Conservation (phyloP, 2,797 vertebrate species). For the Synaphobranchus kaupii region DNA sequence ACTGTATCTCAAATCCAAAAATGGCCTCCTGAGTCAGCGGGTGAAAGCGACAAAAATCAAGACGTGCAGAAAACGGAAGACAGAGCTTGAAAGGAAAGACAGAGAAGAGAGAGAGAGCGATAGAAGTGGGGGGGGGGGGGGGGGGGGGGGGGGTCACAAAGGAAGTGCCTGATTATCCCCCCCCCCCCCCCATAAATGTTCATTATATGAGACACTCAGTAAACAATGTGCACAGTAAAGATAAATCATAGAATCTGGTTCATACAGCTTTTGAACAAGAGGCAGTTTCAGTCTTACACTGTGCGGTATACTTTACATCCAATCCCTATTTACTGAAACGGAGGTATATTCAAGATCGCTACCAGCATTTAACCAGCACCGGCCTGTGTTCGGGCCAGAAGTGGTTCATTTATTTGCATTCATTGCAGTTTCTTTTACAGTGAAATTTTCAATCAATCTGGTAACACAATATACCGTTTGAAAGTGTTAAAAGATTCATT, state of each 20-base stretch:
- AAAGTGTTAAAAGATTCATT: too few relatives aligned
- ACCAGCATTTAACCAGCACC: background rate
- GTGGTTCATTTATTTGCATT: too few relatives aligned
- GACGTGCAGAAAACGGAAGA: background rate
- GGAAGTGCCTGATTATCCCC: background rate
- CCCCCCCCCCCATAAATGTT: background rate
- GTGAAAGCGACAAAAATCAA: background rate
- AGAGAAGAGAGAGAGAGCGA: background rate
- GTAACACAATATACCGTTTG: too few relatives aligned
- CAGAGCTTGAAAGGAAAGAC: background rate
- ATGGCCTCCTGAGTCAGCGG: too few relatives aligned
- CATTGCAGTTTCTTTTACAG: too few relatives aligned
- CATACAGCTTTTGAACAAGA: background rate
- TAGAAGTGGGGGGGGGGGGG: background rate
- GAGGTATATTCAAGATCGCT: background rate
- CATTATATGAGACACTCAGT: background rate
- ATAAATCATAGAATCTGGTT: background rate
- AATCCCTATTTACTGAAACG: background rate
- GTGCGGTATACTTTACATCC: background rate
- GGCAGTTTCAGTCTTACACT: background rate
- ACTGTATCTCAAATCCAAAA: background rate
- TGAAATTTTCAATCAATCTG: too few relatives aligned
- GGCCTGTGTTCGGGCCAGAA: too few relatives aligned
- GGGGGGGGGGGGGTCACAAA: background rate
- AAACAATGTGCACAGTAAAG: background rate